These are phyloP conservation scores for Balaeniceps rex DNA, from an alignment of 2,113 vertebrate genomes.

Conservation along the genomic window DNA sequence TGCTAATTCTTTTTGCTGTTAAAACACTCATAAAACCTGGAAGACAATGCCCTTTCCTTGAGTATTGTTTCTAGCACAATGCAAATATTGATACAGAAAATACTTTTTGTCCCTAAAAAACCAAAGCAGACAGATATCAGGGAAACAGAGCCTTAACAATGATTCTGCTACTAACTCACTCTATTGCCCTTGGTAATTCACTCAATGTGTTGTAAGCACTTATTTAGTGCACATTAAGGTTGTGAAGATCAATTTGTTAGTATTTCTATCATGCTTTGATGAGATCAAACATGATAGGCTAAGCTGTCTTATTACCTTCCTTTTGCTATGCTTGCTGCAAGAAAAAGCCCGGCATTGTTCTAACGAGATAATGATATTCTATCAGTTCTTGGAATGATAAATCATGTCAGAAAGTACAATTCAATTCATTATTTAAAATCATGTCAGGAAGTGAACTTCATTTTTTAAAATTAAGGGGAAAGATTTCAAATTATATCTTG, in stretches of 20 bases:
- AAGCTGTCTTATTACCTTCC: background rate
- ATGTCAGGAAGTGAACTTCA: background rate
- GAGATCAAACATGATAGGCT: background rate
- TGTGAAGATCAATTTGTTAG: background rate
- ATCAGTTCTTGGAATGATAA: background rate
- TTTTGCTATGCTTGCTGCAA: background rate
- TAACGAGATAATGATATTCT: background rate
- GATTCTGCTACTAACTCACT: background rate
- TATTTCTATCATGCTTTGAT: background rate
- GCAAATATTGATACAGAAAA: background rate
- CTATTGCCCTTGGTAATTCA: background rate
- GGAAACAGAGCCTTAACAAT: background rate
- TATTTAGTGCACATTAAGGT: background rate
- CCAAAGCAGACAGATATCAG: background rate
- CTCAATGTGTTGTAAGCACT: background rate
- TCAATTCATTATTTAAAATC: constrained; percentile 26
- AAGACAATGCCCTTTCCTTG: background rate
- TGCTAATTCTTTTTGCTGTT: background rate
- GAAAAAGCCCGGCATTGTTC: background rate
- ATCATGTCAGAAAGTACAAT: constrained; percentile 16
- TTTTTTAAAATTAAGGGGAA: constrained; percentile 29
- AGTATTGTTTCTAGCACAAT: background rate
- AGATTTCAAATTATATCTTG: background rate
- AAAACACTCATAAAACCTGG: background rate
- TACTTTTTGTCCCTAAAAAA: background rate